Evolutionary conservation across 2,888 invertebrate genomes (phyloP), one percentile per base, ranked within the genome.

Genomic region (Theretra japonica): DNA sequence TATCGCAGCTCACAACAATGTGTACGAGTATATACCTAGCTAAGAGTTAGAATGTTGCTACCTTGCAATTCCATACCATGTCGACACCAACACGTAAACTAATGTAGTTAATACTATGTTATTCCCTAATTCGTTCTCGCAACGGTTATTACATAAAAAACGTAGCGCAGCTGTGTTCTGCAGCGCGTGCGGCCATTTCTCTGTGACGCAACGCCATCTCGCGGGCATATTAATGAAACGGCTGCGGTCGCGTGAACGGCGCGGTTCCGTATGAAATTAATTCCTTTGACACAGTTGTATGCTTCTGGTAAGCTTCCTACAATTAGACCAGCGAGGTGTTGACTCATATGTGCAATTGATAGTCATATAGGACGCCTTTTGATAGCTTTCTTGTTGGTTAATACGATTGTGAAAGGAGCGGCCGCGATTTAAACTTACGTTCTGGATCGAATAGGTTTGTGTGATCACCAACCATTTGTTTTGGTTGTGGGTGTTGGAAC

Each of bases 211-310:
- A 71, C 71, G 68, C 68, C 71, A 71, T 71, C 71, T 68, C 48
- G 68, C 68, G 68, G 48, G 71, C 57, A 71, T 71, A 71, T 68
- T 71, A 71, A 71, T 71, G 68, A 71, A 71, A 71, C 23, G 21
- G 23, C 65, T 65, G 65, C 65, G 65, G 65, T 65, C 17, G 65
- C 33, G 21, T 41, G 21, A n/a, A 53, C 53, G n/a, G 11, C 59
- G 28, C 60, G 60, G 70, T 21, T 70, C 59, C 65, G 65, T 65
- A 65, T 65, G 48, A 65, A 48, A 65, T 48, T 65, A 65, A 65
- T 65, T 65, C 48, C 65, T 65, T 48, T 48, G 65, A 48, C 65
- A 65, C 48, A 65, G 17, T 48, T 65, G 21, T 58, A 17, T 23
- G 25, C 58, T 58, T 11, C 25, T 53, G 53, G 19, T 53, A 53